phyloP scores from a whole-genome alignment of 2,113 vertebrate genomes.

The Morone saxatilis region DNA sequence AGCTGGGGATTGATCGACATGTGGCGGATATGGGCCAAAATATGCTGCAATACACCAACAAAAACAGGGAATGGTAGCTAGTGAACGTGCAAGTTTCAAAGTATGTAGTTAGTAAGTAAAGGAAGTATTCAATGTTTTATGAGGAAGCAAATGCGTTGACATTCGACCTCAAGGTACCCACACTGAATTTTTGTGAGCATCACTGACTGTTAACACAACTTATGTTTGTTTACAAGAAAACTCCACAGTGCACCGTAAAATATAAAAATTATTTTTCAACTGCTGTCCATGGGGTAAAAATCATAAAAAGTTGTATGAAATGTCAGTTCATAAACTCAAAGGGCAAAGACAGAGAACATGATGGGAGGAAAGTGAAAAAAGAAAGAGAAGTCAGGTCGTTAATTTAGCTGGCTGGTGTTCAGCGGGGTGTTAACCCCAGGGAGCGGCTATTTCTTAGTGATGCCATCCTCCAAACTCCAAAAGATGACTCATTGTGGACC shows the following conservation, averaged over 20 bases:
- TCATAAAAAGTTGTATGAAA: neutral
- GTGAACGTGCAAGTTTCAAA: too few relatives aligned
- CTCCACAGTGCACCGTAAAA: neutral
- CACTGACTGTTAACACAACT: neutral
- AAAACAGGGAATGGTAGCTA: too few relatives aligned
- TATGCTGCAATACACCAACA: too few relatives aligned
- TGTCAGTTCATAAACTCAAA: constrained; percentile 28
- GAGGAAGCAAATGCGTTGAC: too few relatives aligned
- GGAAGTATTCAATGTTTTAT: too few relatives aligned
- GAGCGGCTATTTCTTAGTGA: constrained; percentile 44
- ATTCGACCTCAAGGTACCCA: too few relatives aligned
- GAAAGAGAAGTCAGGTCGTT: constrained; percentile 36
- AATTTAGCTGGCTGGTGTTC: constrained; percentile 49
- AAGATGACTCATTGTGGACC: constrained; percentile 67
- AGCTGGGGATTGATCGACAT: too few relatives aligned
- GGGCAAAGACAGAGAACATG: constrained; percentile 21
- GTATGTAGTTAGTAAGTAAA: too few relatives aligned
- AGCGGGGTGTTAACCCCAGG: constrained; percentile 43
- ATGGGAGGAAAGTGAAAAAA: constrained; percentile 4
- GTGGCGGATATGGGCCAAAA: too few relatives aligned
- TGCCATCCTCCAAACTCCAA: constrained; percentile 53
- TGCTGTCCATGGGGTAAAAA: neutral
- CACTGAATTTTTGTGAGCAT: neutral
- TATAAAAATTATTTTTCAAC: neutral
- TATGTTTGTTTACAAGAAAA: neutral